Evolutionary conservation across 2,888 invertebrate genomes (phyloP), one percentile per base, ranked within the genome.

Genomic region (Eupithecia pulchellata): DNA sequence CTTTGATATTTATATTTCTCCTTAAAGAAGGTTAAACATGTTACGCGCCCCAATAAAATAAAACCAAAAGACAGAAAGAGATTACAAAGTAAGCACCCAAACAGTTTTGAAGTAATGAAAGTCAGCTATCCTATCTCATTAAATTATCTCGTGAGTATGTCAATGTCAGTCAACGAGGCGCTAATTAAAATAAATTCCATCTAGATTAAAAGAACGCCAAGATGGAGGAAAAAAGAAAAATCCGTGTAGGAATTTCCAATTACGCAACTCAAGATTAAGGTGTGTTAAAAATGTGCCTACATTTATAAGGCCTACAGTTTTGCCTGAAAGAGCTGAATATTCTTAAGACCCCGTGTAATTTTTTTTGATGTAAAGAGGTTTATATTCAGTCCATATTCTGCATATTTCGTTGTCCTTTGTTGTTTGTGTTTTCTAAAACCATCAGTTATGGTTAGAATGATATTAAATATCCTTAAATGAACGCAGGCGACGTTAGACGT

Each of bases 211-310:
- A 55, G 65, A 62, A 68, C 72, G 64, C 52, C 52, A 68, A 63
- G 64, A 68, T 61, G 60, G 66, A 67, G 68, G 68, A 72, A 75
- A 75, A 75, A 77, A 66, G 61, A 69, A 74, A 77, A 75, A 73
- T 66, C 66, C 71, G 77, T 75, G 72, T 67, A 75, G 72, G 78
- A 80, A 79, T 76, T 80, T 78, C 66, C 78, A 80, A 80, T 80
- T 79, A 79, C 69, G 74, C 70, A 62, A 68, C 72, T 76, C 66
- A 17, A 66, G 64, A 66, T 32, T 66, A 63, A 69, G 67, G 66
- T 67, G 60, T 67, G 61, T 69, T 67, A 66, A 60, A 66, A 65
- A 69, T 67, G 73, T n/a, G 47, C 64, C 66, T 69, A 69, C 55
- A 62, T 69, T 67, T 64, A 69, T 69, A 39, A 60, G 61, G 63